Conservation (phyloP, 2,888 invertebrate genomes). For the Diarsia brunnea region DNA sequence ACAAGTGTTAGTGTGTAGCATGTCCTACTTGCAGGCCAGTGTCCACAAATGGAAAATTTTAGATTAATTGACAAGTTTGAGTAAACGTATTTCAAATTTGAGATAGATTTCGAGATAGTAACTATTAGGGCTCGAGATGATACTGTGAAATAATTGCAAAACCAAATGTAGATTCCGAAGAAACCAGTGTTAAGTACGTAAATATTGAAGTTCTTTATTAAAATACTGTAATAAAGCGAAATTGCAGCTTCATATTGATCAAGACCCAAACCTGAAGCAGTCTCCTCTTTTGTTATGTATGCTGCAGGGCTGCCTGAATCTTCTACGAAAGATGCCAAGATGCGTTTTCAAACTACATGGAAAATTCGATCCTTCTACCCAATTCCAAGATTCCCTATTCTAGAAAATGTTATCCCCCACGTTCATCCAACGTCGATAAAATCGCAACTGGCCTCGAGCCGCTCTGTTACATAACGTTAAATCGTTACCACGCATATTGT, state of each 20-base stretch:
- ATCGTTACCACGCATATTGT: slow-evolving; percentile 51
- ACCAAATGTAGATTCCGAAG: background rate
- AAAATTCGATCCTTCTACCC: no score
- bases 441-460: slow-evolving; percentile 16
- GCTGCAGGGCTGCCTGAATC: no score
- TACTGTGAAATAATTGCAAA: background rate
- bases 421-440: slow-evolving; percentile 38
- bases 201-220: no score
- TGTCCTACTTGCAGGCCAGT: slow-evolving; percentile 51
- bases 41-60: slow-evolving; percentile 50
- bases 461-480: slow-evolving; percentile 49
- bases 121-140: background rate
- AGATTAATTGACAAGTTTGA: background rate
- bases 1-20: slow-evolving; percentile 31
- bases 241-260: no score
- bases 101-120: background rate
- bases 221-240: no score
- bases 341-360: no score
- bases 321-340: no score
- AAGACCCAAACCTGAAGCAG: no score
- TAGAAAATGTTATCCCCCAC: slow-evolving; percentile 56
- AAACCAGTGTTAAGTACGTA: background rate
- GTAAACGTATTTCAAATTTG: background rate
- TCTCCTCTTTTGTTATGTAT: no score
- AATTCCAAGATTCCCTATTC: no score